A percentile compares a stretch with the other conserved stretches of the same genome.
These are phyloP conservation scores for Sceloporus tristichus DNA, from an alignment of 2,113 vertebrate genomes.

Conservation along the genomic window DNA sequence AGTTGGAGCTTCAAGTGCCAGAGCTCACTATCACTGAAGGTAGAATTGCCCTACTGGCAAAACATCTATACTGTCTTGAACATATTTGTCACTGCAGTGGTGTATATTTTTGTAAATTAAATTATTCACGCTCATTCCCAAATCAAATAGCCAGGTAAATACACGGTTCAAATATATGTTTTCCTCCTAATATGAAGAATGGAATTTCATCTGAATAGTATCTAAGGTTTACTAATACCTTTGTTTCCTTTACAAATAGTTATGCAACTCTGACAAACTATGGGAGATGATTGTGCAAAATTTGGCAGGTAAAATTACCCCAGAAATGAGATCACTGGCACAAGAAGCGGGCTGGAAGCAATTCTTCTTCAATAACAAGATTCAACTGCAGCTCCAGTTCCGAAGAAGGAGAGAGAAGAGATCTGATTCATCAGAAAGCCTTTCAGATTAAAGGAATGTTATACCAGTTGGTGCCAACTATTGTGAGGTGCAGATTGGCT, in stretches of 20 bases:
- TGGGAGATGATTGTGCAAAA: conserved; percentile 78
- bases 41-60: too few relatives aligned
- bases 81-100: neutral
- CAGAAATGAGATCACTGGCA: conserved; percentile 75
- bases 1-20: too few relatives aligned
- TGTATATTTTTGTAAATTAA: conserved; percentile 12
- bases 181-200: neutral
- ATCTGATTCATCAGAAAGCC: neutral
- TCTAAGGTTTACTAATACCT: conserved; percentile 18
- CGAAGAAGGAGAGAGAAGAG: conserved; percentile 69
- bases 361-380: conserved; percentile 78
- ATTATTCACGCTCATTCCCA: neutral
- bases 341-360: conserved; percentile 76
- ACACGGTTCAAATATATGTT: neutral
- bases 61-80: too few relatives aligned
- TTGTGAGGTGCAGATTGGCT: conserved; percentile 6
- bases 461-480: neutral
- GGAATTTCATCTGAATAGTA: neutral
- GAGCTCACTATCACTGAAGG: too few relatives aligned
- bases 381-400: conserved; percentile 84
- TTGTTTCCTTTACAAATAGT: conserved; percentile 56
- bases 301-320: conserved; percentile 66
- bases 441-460: conserved; percentile 24
- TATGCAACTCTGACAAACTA: conserved; percentile 75
- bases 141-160: neutral